These are phyloP conservation scores for Leptoclinus maculatus DNA, from an alignment of 2,797 vertebrate genomes.

Conservation along the genomic window DNA sequence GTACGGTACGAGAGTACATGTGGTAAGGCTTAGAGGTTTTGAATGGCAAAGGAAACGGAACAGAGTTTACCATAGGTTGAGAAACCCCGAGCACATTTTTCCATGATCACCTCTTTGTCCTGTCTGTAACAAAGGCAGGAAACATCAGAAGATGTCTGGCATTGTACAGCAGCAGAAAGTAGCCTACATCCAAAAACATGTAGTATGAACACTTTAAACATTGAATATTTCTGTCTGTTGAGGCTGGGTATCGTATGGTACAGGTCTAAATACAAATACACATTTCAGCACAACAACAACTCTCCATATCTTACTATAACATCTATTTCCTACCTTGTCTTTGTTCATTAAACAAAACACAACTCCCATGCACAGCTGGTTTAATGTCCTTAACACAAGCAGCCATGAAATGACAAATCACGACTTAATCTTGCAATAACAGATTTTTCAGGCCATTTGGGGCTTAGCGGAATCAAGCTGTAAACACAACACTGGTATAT, in stretches of 20 bases:
- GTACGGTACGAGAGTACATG: slow-evolving; percentile 57
- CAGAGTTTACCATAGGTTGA: slow-evolving; percentile 58
- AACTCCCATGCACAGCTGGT: not conserved
- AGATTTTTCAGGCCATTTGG: not conserved
- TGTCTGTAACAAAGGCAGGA: slow-evolving; percentile 77
- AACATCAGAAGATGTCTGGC: slow-evolving; percentile 67
- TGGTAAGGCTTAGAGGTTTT: slow-evolving; percentile 61
- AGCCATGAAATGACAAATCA: not conserved
- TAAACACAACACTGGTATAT: not conserved
- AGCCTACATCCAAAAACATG: slow-evolving; percentile 11
- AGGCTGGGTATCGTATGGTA: not conserved
- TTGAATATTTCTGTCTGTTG: not conserved
- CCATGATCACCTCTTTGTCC: slow-evolving; percentile 73
- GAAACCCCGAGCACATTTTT: slow-evolving; percentile 66
- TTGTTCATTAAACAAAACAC: not conserved
- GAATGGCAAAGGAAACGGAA: slow-evolving; percentile 63
- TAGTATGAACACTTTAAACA: not conserved
- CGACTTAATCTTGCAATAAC: not conserved
- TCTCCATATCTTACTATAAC: not conserved
- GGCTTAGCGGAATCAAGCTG: not conserved
- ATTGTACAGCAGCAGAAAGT: slow-evolving; percentile 48
- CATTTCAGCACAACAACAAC: not conserved
- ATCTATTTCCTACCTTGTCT: not conserved
- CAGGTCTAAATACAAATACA: not conserved
- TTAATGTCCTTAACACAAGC: not conserved